Conservation (phyloP, 2,888 invertebrate species). For the Achlya flavicornis region DNA sequence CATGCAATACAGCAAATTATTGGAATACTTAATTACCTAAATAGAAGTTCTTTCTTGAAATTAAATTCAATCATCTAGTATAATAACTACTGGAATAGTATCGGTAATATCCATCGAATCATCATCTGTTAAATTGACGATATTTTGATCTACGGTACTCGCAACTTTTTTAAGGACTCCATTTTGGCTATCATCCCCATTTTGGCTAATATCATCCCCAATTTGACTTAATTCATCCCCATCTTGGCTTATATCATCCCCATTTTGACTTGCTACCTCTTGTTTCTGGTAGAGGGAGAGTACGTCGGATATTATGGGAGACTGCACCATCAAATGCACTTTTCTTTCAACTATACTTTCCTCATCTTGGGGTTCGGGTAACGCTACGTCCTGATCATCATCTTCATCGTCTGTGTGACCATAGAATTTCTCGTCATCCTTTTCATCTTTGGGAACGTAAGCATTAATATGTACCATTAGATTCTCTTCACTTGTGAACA, state of each 20-base stretch:
- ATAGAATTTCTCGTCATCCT: constrained; percentile 74
- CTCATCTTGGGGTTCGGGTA: constrained; percentile 31
- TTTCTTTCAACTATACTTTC: constrained; percentile 46
- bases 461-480: constrained; percentile 61
- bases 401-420: constrained; percentile 66
- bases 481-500: constrained; percentile 66
- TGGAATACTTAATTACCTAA: constrained; percentile 24
- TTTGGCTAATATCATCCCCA: constrained; percentile 12
- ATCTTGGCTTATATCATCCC: constrained; percentile 17
- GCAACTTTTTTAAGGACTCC: constrained; percentile 16
- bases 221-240: constrained; percentile 9
- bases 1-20: constrained; percentile 25
- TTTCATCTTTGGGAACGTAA: constrained; percentile 69
- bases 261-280: constrained; percentile 26
- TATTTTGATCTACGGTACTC: constrained; percentile 22
- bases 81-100: constrained; percentile 44
- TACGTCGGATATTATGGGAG: constrained; percentile 76
- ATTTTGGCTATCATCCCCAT: constrained; percentile 19
- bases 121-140: constrained; percentile 58
- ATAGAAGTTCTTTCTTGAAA: constrained; percentile 23
- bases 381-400: constrained; percentile 37
- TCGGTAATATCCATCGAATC: constrained; percentile 54
- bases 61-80: constrained; percentile 57
- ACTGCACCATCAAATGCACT: constrained; percentile 58
- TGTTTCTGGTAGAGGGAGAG: constrained; percentile 65